Conservation (phyloP, 2,797 vertebrate species). For the Sphenodon punctatus region DNA sequence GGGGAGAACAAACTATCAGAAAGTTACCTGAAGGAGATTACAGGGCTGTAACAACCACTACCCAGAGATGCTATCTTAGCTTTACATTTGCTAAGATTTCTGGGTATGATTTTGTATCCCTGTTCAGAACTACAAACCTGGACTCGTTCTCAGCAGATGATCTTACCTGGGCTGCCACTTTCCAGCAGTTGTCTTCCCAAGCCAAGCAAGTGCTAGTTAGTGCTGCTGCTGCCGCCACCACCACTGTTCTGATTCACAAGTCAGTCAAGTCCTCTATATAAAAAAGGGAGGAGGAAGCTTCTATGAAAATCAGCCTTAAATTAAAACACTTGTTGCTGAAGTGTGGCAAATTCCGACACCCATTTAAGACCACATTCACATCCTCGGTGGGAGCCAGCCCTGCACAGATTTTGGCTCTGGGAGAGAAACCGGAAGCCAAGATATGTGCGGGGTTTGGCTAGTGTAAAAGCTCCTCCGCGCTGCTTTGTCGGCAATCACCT, state of each 20-base stretch:
- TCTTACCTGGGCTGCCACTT: slow-evolving; percentile 71
- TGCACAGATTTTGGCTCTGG: too few relatives aligned
- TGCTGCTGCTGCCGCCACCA: not conserved
- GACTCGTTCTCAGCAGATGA: slow-evolving; percentile 27
- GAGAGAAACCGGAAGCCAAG: too few relatives aligned
- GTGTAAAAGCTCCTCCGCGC: too few relatives aligned
- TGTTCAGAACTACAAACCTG: slow-evolving; percentile 36
- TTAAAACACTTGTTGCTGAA: not conserved
- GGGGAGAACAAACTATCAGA: slow-evolving; percentile 27
- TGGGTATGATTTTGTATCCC: slow-evolving; percentile 40
- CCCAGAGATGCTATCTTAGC: slow-evolving; percentile 58
- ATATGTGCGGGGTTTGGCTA: too few relatives aligned
- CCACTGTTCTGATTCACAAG: not conserved
- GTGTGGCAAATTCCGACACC: not conserved
- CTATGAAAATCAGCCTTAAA: not conserved
- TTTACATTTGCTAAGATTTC: slow-evolving; percentile 46
- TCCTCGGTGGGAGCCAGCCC: too few relatives aligned
- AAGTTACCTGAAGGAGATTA: slow-evolving; percentile 1
- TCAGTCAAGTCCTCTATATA: slow-evolving; percentile 18
- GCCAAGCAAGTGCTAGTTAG: not conserved
- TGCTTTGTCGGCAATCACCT: too few relatives aligned
- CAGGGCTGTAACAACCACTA: slow-evolving; percentile 19
- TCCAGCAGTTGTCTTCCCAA: not conserved
- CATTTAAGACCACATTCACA: too few relatives aligned
- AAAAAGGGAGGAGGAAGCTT: not conserved